Evolutionary conservation across 23 tunicate species (phyloP).

Genomic region (Phallusia fumigata): DNA sequence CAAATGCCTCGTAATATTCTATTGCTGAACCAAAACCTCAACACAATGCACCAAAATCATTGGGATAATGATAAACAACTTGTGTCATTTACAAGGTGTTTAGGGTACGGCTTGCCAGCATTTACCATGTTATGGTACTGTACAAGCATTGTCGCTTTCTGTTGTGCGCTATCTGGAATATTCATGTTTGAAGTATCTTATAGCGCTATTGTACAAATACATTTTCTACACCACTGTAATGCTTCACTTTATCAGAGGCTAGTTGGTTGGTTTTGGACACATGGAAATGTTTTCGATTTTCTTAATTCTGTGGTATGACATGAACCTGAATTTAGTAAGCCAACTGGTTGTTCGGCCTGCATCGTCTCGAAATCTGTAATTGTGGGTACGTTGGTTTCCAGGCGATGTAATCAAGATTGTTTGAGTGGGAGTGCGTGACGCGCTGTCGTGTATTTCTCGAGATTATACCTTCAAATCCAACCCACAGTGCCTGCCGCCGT

Average conservation of each 20-base stretch:
- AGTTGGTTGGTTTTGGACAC: background rate
- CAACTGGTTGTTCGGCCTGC: no score
- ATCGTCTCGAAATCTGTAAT: background rate
- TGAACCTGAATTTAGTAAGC: no score
- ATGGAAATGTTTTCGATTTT: no score
- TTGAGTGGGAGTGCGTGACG: constrained; percentile 5
- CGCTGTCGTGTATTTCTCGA: constrained; percentile 8
- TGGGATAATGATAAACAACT: background rate
- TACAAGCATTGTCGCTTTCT: background rate
- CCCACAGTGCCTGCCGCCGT: background rate
- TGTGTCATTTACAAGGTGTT: background rate
- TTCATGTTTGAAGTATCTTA: background rate
- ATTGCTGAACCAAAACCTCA: constrained; percentile 1
- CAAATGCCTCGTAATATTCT: background rate
- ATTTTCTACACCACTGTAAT: constrained; percentile 14
- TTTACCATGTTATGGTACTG: background rate
- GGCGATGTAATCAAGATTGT: constrained; percentile 13
- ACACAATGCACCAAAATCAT: background rate
- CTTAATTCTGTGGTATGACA: no score
- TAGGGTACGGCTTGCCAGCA: background rate
- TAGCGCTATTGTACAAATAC: constrained; percentile 3
- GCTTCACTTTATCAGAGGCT: background rate
- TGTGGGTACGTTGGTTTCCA: background rate
- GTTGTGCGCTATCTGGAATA: background rate
- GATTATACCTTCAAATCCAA: background rate